Evolutionary conservation across 2,888 invertebrate species (phyloP), one percentile per base, ranked within the genome.

Genomic region (Timandra comae): DNA sequence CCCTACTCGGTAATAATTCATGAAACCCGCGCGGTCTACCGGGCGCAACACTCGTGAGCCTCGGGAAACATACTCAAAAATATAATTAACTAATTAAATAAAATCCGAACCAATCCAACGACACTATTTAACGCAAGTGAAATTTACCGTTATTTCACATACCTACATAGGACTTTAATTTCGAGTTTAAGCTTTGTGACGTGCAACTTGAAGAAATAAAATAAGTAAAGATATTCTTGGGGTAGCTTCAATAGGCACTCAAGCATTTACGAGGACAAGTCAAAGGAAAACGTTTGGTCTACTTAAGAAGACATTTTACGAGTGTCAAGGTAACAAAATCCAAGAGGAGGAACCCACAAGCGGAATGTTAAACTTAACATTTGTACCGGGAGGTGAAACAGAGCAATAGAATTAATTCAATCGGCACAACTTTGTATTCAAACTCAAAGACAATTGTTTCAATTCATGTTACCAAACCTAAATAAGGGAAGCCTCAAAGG

Each of bases 371-470:
- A 77, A 75, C 67, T 73, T 71, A 63, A 75, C 74, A 74, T 75
- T 76, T 71, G 74, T 68, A 70, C 63, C 65, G 58, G 62, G 55
- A 64, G 60, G 64, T 61, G 62, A 72, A 78, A 78, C 73, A 67
- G 59, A 68, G 76, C 76, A 67, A 79, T 82, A 74, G 73, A 82
- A 82, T 81, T 84, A 84, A 84, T 81, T 81, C 79, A 77, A 82
- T 82, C 70, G 76, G 51, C 62, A 60, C 59, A 73, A 77, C 71
- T 79, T 77, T 72, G 68, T 71, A 74, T 78, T 74, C 71, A 68
- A 60, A 64, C 62, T 62, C 63, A 64, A 74, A 76, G 69, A 68
- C 73, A 67, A 74, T 78, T 75, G 77, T 76, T 72, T 65, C 70
- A 56, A 66, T 74, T 73, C 66, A 61, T 63, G 62, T 65, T 64